phyloP scores from a whole-genome alignment of 2,888 invertebrate species.

The Mylabris sibirica region DNA sequence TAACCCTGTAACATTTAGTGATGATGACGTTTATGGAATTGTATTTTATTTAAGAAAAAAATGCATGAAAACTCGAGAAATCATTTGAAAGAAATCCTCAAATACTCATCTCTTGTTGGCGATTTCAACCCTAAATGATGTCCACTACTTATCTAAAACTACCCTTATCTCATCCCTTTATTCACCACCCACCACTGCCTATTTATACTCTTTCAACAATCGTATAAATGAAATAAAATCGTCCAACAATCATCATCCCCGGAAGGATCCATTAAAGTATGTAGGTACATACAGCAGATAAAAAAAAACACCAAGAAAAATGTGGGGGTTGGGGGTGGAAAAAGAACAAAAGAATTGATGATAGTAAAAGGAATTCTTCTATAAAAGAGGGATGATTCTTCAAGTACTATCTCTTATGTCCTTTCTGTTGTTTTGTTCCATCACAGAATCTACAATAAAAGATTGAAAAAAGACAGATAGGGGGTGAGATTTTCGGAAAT shows the following conservation, averaged over 20 bases:
- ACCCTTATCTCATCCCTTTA: neutral
- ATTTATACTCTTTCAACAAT: neutral
- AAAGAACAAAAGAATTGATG: neutral
- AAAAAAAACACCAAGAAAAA: neutral
- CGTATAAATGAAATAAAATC: neutral
- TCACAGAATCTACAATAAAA: neutral
- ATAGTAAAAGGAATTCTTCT: slow-evolving; percentile 5
- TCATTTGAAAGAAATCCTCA: too few species aligned
- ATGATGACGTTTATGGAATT: too few species aligned
- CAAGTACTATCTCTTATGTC: neutral
- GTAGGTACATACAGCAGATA: too few species aligned
- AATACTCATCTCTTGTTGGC: too few species aligned
- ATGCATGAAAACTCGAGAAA: too few species aligned
- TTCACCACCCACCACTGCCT: neutral
- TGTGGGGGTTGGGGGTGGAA: neutral
- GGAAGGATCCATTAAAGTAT: neutral
- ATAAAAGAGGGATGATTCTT: neutral
- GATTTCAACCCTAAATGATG: too few species aligned
- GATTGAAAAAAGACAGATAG: neutral
- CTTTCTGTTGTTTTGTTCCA: neutral
- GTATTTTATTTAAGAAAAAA: too few species aligned
- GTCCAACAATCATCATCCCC: neutral
- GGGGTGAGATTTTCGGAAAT: too few species aligned
- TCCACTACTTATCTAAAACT: neutral
- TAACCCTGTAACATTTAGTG: too few species aligned